These are phyloP conservation scores for Campoplex capitator DNA, from an alignment of 2,888 invertebrate genomes.

Conservation along the genomic window DNA sequence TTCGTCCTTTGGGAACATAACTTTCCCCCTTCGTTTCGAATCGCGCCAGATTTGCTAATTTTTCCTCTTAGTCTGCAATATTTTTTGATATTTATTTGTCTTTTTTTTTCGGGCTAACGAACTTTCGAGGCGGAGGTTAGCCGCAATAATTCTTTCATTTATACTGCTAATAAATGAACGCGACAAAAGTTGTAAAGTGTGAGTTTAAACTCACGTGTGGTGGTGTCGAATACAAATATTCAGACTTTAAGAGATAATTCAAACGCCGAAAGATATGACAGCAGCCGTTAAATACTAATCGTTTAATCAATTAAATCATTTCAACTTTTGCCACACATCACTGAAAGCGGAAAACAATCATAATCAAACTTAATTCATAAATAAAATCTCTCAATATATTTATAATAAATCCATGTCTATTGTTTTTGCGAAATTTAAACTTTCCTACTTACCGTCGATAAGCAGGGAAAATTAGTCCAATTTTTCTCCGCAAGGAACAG, in stretches of 20 bases:
- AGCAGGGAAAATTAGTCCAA: not conserved
- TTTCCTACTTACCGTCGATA: not conserved
- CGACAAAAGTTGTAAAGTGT: too few species aligned
- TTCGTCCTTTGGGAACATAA: slow-evolving; percentile 38
- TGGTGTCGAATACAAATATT: not conserved
- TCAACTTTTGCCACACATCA: not conserved
- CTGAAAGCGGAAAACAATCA: not conserved
- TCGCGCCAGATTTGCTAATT: slow-evolving; percentile 34
- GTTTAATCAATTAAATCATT: not conserved
- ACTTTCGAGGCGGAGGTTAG: not conserved
- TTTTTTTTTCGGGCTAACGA: not conserved
- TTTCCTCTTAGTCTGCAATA: not conserved
- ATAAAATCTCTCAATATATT: not conserved
- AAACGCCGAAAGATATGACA: not conserved
- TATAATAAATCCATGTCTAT: not conserved
- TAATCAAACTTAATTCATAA: not conserved
- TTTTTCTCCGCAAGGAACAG: slow-evolving; percentile 3
- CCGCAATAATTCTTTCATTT: not conserved
- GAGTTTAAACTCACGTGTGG: not conserved
- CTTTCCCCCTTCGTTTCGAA: slow-evolving; percentile 23
- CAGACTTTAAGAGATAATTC: not conserved
- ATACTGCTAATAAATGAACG: not conserved
- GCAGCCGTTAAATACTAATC: not conserved
- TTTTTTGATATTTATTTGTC: not conserved
- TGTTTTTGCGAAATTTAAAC: not conserved